Percentiles rank a stretch among this genome's conserved stretches.
Evolutionary conservation across 2,113 vertebrate genomes (phyloP).

Genomic region (Indicator maculatus): DNA sequence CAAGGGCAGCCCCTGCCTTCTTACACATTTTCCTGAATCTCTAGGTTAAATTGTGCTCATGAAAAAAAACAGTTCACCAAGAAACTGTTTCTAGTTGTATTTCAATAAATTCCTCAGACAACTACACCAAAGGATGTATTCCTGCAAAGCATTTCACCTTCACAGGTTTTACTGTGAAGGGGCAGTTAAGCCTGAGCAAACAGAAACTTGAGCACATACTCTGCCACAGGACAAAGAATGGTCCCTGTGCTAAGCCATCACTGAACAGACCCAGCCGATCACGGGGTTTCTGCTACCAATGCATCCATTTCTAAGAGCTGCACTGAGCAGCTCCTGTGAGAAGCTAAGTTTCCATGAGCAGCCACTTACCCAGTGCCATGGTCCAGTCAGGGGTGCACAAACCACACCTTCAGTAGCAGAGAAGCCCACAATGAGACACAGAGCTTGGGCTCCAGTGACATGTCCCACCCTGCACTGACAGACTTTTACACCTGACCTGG

Average conservation of each 20-base stretch:
- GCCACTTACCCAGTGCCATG: neutral
- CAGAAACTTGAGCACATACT: neutral
- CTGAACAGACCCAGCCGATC: fast-evolving
- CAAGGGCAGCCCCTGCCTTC: neutral
- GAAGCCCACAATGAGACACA: neutral
- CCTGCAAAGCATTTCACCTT: neutral
- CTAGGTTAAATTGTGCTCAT: neutral
- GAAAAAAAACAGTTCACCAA: neutral
- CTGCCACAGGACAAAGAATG: neutral
- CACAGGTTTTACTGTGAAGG: fast-evolving
- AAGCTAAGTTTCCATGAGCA: neutral
- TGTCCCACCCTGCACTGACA: neutral
- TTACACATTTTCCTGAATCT: neutral
- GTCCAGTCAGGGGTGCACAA: neutral
- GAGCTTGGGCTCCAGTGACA: neutral
- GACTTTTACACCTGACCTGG: neutral
- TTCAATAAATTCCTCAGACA: neutral
- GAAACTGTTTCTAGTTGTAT: neutral
- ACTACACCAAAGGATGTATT: fast-evolving
- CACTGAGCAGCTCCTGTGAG: neutral
- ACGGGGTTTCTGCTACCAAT: neutral
- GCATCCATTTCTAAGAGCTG: neutral
- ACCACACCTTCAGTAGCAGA: neutral
- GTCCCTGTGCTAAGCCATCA: neutral
- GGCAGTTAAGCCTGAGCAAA: neutral